Evolutionary conservation across 2,797 vertebrate species (phyloP).

Genomic region (Eidolon dupreanum): DNA sequence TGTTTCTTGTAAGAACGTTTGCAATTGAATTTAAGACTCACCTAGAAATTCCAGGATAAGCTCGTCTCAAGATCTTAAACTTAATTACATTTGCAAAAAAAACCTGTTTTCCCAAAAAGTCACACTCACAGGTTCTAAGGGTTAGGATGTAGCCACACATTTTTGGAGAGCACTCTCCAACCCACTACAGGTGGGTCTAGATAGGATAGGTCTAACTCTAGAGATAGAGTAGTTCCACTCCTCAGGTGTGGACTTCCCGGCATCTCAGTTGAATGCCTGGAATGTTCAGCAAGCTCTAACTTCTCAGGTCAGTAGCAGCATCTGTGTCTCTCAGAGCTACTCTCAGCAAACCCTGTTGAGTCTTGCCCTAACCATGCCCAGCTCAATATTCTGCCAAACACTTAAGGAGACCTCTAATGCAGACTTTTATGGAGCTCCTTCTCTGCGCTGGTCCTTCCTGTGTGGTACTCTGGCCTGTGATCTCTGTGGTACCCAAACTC

Average conservation of each 20-base stretch:
- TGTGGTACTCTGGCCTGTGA: rapidly evolving
- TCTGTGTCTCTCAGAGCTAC: not conserved
- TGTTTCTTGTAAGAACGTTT: not conserved
- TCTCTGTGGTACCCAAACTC: not conserved
- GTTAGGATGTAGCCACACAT: not conserved
- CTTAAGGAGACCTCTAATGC: rapidly evolving
- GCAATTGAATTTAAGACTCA: not conserved
- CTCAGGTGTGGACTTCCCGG: not conserved
- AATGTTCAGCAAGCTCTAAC: not conserved
- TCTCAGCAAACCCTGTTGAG: not conserved
- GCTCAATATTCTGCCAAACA: not conserved
- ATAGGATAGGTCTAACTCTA: not conserved
- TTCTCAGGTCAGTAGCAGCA: too few species aligned
- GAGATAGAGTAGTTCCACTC: not conserved
- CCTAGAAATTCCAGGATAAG: not conserved
- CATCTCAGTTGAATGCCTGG: not conserved
- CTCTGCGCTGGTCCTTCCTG: not conserved
- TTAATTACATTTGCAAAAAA: not conserved
- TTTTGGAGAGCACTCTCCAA: not conserved
- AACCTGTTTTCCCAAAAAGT: not conserved
- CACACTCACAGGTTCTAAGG: not conserved
- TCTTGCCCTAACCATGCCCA: not conserved
- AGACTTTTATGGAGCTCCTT: not conserved
- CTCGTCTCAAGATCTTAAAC: not conserved
- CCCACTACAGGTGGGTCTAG: not conserved